These are phyloP conservation scores for Fulica atra DNA, from an alignment of 2,113 vertebrate genomes.

Conservation along the genomic window DNA sequence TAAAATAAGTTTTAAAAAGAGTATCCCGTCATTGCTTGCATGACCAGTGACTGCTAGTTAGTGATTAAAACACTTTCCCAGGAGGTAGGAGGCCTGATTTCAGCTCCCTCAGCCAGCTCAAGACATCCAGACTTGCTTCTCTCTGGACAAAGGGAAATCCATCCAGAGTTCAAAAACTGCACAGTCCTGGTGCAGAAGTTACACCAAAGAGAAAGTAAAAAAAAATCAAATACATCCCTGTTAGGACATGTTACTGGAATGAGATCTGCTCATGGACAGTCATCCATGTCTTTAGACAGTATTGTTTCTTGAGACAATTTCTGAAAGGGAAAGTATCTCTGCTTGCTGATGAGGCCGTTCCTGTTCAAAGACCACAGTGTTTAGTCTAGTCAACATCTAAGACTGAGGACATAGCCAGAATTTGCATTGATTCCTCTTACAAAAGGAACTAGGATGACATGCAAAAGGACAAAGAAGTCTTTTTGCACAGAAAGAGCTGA, in stretches of 20 bases:
- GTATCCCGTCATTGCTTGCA: not conserved
- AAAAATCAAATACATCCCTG: not conserved
- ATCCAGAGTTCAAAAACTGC: not conserved
- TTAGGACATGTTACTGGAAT: not conserved
- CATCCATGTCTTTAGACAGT: not conserved
- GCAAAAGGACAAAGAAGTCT: not conserved
- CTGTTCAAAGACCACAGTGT: rapidly evolving
- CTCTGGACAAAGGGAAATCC: not conserved
- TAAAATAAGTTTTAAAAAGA: not conserved
- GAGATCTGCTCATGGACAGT: not conserved
- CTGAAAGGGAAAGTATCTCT: not conserved
- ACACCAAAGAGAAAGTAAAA: not conserved
- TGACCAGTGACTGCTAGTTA: not conserved
- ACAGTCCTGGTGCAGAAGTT: not conserved
- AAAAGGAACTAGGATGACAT: rapidly evolving
- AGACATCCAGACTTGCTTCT: not conserved
- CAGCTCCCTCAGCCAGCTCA: not conserved
- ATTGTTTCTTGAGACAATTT: not conserved
- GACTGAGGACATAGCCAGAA: not conserved
- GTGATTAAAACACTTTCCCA: not conserved
- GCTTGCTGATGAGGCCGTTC: not conserved
- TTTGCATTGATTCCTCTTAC: not conserved
- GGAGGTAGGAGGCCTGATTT: not conserved
- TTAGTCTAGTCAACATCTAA: not conserved
- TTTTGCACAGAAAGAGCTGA: not conserved